Evolutionary conservation across 1,140 invertebrate genomes (phyloP).

Genomic region (Battus philenor): DNA sequence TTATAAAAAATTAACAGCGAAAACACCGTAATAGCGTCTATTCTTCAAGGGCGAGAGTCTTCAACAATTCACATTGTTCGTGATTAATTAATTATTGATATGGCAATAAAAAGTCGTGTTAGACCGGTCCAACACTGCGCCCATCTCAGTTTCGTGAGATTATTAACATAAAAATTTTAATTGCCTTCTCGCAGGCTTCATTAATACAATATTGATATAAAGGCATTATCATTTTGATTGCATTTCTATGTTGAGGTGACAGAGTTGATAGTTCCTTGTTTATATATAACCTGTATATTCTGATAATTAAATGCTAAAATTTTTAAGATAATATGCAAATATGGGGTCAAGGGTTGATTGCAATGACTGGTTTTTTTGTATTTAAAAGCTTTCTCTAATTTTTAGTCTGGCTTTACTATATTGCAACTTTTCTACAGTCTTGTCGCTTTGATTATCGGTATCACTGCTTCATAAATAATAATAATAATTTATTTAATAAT

Average conservation of each 20-base stretch:
- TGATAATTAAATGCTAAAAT: constrained; percentile 26
- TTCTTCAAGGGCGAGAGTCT: constrained; percentile 34
- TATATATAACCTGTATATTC: constrained; percentile 16
- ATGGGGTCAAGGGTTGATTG: constrained; percentile 6
- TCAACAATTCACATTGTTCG: constrained; percentile 41
- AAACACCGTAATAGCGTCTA: neutral
- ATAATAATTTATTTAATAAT: no score
- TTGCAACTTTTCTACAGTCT: no score
- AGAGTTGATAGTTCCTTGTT: constrained; percentile 5
- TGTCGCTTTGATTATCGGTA: no score
- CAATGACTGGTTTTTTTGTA: no score
- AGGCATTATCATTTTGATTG: constrained; percentile 28
- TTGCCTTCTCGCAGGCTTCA: constrained; percentile 43
- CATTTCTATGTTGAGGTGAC: constrained; percentile 22
- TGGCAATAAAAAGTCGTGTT: constrained; percentile 37
- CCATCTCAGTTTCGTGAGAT: constrained; percentile 23
- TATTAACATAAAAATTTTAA: constrained; percentile 72
- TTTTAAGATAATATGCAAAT: constrained; percentile 27
- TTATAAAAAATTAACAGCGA: constrained; percentile 1
- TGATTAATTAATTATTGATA: constrained; percentile 61
- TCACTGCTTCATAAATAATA: no score
- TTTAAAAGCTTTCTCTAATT: no score
- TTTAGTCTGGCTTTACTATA: no score
- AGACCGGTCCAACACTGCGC: constrained; percentile 41
- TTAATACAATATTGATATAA: constrained; percentile 41